phyloP scores from a whole-genome alignment of 2,113 vertebrate genomes.

The Nothocercus nigrocapillus region DNA sequence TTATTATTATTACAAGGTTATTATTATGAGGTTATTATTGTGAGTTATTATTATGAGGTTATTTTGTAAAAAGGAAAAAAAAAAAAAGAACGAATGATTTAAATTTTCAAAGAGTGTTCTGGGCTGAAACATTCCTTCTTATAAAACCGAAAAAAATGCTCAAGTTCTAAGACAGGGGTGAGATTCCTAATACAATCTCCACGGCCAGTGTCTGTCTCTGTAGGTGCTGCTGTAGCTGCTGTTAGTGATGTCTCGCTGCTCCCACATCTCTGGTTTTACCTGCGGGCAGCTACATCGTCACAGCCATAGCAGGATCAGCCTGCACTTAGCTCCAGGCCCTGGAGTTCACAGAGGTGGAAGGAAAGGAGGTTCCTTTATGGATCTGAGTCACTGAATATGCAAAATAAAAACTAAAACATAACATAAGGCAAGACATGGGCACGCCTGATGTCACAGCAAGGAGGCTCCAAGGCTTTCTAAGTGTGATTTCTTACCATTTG shows the following conservation, averaged over 20 bases:
- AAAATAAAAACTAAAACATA: not conserved
- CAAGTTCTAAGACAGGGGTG: not conserved
- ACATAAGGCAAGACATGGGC: not conserved
- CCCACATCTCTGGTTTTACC: not conserved
- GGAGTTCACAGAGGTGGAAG: not conserved
- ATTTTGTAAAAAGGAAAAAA: not conserved
- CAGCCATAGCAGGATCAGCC: not conserved
- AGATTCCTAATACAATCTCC: not conserved
- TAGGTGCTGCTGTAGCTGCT: not conserved
- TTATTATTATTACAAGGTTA: too few species aligned
- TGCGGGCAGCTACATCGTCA: not conserved
- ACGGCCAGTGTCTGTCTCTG: not conserved
- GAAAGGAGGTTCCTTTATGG: not conserved
- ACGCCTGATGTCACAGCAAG: not conserved
- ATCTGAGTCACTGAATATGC: not conserved
- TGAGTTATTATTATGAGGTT: too few species aligned
- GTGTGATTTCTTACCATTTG: not conserved
- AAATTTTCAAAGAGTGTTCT: not conserved
- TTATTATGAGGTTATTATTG: too few species aligned
- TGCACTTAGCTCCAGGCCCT: not conserved
- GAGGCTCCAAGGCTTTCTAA: not conserved
- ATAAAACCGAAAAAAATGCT: not conserved
- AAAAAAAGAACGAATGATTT: not conserved
- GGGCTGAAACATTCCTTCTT: not conserved
- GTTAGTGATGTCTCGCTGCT: not conserved